Percentiles rank a stretch among this genome's conserved stretches.
Conservation (phyloP, 2,888 invertebrate genomes). For the Hirudinaria manillensis region DNA sequence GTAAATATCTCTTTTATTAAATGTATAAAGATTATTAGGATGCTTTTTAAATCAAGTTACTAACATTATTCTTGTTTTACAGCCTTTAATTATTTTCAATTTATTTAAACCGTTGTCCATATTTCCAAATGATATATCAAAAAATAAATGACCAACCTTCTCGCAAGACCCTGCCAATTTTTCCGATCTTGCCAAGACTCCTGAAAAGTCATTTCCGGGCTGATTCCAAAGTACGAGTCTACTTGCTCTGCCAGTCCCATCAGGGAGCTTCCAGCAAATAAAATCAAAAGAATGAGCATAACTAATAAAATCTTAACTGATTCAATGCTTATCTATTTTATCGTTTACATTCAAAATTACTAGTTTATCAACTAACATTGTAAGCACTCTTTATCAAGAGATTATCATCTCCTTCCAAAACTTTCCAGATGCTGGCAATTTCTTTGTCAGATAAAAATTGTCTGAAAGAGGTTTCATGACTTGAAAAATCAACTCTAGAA, state of each 20-base stretch:
- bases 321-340: background rate
- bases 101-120: too few species aligned
- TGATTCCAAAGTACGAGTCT: slow-evolving; percentile 40
- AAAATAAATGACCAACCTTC: slow-evolving; percentile 30
- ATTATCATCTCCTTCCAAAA: slow-evolving; percentile 23
- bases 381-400: slow-evolving; percentile 25
- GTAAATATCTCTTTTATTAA: too few species aligned
- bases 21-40: too few species aligned
- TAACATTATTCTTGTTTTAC: too few species aligned
- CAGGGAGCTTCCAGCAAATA: slow-evolving; percentile 35
- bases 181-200: slow-evolving; percentile 39
- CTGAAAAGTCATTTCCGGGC: slow-evolving; percentile 42
- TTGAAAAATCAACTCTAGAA: too few species aligned
- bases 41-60: too few species aligned
- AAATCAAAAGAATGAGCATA: background rate
- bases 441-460: slow-evolving; percentile 32
- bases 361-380: slow-evolving; percentile 32
- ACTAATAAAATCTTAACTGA: background rate
- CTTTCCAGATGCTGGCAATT: slow-evolving; percentile 26
- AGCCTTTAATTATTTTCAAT: too few species aligned
- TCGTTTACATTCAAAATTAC: too few species aligned
- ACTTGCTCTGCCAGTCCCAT: slow-evolving; percentile 37
- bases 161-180: slow-evolving; percentile 40
- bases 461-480: slow-evolving; percentile 13
- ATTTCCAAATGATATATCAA: too few species aligned